Base-by-base conservation (phyloP, 2,888 invertebrate species). In the Iphiclides podalirius region DNA sequence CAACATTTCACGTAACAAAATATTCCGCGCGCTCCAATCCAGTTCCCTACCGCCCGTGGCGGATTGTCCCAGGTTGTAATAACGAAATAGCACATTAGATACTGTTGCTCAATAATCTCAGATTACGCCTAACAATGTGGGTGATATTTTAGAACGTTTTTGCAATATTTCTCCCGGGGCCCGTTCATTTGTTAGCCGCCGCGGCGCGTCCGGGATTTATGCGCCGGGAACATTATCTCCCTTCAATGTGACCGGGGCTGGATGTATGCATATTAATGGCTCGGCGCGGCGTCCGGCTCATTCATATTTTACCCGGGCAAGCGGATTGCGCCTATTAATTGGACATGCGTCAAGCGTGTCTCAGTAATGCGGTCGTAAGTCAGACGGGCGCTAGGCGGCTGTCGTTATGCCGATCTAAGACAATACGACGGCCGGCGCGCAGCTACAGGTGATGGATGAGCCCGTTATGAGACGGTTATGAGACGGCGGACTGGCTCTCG, bases 271-370 rank as follows among this genome's bases (percentile, higher is more conserved):
- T 20, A 20, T 20, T 20, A 20, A n/a, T 20, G 20, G 20, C 6
- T 20, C 20, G 3, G 20, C 20, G 6, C 20, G 41, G 65, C 69
- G 31, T 2, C 4, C 67, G 67, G 68, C 72, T 78, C 75, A 79
- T 83, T 82, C 79, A 85, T 86, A 84, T 83, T 83, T 83, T 82
- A 82, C 81, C 65, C 70, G 67, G 66, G 72, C 71, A 71, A 79
- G 80, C 74, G 82, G 76, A 84, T 83, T 80, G 82, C 83, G 66
- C 74, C 81, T 79, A 79, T 79, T 86, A 86, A 86, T 86, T 85
- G 85, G 83, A 83, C 80, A 82, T 78, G 80, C 79, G 84, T 85
- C 86, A 84, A 75, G 75, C 75, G 70, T 79, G 85, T 82, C 79
- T 75, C 70, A 70, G 75, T 84, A 85, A 87, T 87, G 76, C 72